phyloP scores from a whole-genome alignment of 2,113 vertebrate genomes.

The Mirza zaza region DNA sequence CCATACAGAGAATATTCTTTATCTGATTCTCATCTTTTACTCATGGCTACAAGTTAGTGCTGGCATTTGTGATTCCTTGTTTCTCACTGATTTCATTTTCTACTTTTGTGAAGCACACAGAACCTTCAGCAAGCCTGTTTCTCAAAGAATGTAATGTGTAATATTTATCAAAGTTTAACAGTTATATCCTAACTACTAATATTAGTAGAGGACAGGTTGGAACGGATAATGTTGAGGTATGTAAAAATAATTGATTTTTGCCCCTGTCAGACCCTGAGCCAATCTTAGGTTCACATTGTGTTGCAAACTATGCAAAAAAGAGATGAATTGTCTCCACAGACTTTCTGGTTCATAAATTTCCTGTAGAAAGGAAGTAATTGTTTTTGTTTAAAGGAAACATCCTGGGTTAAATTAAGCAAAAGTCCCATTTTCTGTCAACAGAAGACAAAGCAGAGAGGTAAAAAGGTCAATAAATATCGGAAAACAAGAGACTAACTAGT shows the following conservation, averaged over 20 bases:
- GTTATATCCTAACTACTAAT: not conserved
- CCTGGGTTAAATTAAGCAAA: constrained; percentile 70
- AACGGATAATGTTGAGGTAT: not conserved
- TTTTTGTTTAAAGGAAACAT: constrained; percentile 78
- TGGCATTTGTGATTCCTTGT: not conserved
- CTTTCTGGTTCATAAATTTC: constrained; percentile 71
- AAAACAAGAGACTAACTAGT: not conserved
- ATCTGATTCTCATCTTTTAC: not conserved
- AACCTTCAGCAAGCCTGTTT: not conserved
- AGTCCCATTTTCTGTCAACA: constrained; percentile 68
- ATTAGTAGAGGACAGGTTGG: not conserved
- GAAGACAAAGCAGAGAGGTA: constrained; percentile 64
- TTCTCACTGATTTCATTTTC: not conserved
- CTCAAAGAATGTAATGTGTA: not conserved
- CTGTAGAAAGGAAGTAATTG: constrained; percentile 73
- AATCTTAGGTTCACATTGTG: not conserved
- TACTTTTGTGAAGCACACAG: not conserved
- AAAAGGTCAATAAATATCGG: constrained; percentile 64
- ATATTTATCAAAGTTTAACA: not conserved
- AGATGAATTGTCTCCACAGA: constrained; percentile 45
- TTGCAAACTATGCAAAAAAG: constrained; percentile 43
- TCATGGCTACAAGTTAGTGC: not conserved
- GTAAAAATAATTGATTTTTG: not conserved
- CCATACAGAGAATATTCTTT: not conserved
- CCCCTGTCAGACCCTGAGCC: not conserved